A percentile compares a stretch with the other conserved stretches of the same genome.
phyloP scores from a whole-genome alignment of 2,888 invertebrate species.

The Plebejus melissa region DNA sequence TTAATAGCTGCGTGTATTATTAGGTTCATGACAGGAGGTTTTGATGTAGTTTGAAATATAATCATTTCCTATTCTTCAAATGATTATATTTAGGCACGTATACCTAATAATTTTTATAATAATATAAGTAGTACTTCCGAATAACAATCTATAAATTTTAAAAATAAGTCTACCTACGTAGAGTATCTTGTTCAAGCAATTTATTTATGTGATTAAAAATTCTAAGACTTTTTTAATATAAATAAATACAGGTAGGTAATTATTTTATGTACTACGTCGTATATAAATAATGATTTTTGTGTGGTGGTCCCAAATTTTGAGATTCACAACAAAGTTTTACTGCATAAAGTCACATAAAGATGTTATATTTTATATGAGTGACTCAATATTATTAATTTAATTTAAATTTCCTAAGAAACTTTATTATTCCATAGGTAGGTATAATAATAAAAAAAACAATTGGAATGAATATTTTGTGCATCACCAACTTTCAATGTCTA shows the following conservation, averaged over 20 bases:
- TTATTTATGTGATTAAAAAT: neutral
- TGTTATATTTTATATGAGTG: neutral
- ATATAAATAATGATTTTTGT: neutral
- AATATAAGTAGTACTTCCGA: neutral
- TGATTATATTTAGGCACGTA: constrained; percentile 19
- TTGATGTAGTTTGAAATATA: constrained; percentile 4
- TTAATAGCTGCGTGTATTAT: constrained; percentile 8
- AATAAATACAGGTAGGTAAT: neutral
- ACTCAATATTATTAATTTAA: neutral
- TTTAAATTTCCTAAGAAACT: neutral
- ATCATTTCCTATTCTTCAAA: neutral
- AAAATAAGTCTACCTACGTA: constrained; percentile 37
- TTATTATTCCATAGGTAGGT: neutral
- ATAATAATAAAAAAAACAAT: neutral
- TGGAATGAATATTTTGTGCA: neutral
- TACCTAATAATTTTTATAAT: neutral
- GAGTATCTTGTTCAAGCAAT: constrained; percentile 39
- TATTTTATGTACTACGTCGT: neutral
- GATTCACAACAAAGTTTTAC: neutral
- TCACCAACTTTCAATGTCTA: neutral
- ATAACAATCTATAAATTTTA: constrained; percentile 15
- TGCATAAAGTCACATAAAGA: neutral
- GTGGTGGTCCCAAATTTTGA: neutral
- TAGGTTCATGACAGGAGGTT: neutral
- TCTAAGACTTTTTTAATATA: neutral